These are phyloP conservation scores for Bungarus multicinctus DNA, from an alignment of 2,113 vertebrate species.

Conservation along the genomic window DNA sequence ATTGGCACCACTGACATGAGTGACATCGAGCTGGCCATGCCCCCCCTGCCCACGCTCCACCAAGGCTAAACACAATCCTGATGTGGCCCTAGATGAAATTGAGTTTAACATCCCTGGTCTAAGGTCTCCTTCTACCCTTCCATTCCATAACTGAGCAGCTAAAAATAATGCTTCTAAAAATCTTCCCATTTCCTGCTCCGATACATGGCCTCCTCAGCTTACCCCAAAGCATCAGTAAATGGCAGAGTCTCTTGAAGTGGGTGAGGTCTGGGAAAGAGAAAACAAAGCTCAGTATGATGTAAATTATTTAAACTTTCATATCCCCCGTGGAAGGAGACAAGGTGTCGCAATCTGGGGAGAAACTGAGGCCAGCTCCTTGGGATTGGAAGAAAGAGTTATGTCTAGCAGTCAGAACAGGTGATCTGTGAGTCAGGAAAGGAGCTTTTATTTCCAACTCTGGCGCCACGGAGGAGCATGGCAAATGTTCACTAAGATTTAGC, in stretches of 20 bases:
- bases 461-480: neutral
- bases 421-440: neutral
- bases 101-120: no score
- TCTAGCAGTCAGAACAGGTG: neutral
- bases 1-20: no score
- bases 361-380: no score
- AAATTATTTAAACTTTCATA: conserved; percentile 6
- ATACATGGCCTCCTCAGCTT: neutral
- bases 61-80: no score
- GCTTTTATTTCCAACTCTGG: neutral
- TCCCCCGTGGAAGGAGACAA: neutral
- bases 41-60: no score
- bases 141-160: neutral
- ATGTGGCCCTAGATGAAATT: no score
- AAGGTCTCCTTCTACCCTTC: neutral
- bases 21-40: no score
- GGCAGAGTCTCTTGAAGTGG: neutral
- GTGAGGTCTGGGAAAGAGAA: conserved; percentile 8
- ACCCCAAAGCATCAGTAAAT: neutral
- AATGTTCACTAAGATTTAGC: neutral
- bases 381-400: neutral
- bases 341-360: neutral
- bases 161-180: neutral
- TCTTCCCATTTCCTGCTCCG: neutral
- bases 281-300: neutral